Conservation (phyloP, 2,888 invertebrate genomes). For the Coelinius sp. region DNA sequence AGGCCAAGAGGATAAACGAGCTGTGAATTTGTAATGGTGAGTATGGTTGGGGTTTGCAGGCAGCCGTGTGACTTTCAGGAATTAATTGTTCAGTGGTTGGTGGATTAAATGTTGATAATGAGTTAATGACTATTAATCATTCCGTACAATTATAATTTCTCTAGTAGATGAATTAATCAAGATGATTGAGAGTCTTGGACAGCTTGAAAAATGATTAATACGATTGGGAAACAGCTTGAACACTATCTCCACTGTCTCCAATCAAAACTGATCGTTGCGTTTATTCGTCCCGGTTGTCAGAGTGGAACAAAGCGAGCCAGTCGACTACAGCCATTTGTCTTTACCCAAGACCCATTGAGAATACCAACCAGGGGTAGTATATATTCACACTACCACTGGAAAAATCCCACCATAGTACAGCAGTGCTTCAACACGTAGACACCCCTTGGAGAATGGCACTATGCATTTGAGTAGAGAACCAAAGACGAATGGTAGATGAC, state of each 20-base stretch:
- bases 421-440: conserved; percentile 22
- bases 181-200: too few species aligned
- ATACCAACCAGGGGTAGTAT: conserved; percentile 6
- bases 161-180: too few species aligned
- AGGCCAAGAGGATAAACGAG: conserved; percentile 19
- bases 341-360: conserved; percentile 53
- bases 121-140: not conserved
- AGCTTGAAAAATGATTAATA: not conserved
- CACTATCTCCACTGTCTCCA: not conserved
- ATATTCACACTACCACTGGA: not conserved
- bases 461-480: conserved; percentile 8
- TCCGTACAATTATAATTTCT: too few species aligned
- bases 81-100: not conserved
- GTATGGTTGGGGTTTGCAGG: not conserved
- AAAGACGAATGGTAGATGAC: conserved; percentile 14
- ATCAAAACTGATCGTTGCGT: conserved; percentile 59
- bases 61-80: conserved; percentile 5
- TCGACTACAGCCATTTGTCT: conserved; percentile 62
- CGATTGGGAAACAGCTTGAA: not conserved
- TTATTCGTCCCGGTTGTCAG: conserved; percentile 57
- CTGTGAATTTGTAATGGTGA: conserved; percentile 4
- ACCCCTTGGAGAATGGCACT: not conserved
- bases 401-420: not conserved
- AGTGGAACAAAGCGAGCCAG: conserved; percentile 61
- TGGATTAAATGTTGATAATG: too few species aligned